phyloP scores from a whole-genome alignment of 2,888 invertebrate species.

The Polydesmus complanatus region DNA sequence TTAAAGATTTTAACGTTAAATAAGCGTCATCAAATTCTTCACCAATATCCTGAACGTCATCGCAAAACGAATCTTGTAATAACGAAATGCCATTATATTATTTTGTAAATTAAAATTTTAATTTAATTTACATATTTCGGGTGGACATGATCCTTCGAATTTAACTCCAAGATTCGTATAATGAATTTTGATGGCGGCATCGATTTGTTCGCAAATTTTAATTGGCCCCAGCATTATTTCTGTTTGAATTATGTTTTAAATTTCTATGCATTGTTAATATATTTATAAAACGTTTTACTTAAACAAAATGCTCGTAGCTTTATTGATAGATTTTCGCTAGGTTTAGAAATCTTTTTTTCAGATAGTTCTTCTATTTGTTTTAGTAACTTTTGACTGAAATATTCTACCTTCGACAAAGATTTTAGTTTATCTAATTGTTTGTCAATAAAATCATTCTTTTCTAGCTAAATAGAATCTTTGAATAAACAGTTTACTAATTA shows the following conservation, averaged over 20 bases:
- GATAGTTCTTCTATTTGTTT: not conserved
- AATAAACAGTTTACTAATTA: too few species aligned
- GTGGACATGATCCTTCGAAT: conserved; percentile 9
- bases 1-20: not conserved
- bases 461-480: too few species aligned
- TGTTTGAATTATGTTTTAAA: not conserved
- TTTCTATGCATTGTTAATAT: not conserved
- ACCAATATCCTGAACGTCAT: conserved; percentile 3
- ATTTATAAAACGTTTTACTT: not conserved
- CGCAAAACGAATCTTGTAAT: conserved; percentile 11
- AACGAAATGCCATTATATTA: too few species aligned
- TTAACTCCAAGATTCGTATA: conserved; percentile 1
- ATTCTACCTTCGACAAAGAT: not conserved
- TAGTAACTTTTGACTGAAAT: not conserved
- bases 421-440: conserved; percentile 2
- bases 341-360: too few species aligned
- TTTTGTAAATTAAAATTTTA: not conserved
- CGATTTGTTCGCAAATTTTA: conserved; percentile 4
- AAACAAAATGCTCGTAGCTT: not conserved
- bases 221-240: not conserved
- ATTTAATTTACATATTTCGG: conserved; percentile 10
- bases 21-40: conserved; percentile 9
- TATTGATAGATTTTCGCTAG: conserved; percentile 2
- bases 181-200: not conserved
- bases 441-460: too few species aligned